These are phyloP conservation scores for Cheilinus undulatus DNA, from an alignment of 2,113 vertebrate species.

Conservation along the genomic window DNA sequence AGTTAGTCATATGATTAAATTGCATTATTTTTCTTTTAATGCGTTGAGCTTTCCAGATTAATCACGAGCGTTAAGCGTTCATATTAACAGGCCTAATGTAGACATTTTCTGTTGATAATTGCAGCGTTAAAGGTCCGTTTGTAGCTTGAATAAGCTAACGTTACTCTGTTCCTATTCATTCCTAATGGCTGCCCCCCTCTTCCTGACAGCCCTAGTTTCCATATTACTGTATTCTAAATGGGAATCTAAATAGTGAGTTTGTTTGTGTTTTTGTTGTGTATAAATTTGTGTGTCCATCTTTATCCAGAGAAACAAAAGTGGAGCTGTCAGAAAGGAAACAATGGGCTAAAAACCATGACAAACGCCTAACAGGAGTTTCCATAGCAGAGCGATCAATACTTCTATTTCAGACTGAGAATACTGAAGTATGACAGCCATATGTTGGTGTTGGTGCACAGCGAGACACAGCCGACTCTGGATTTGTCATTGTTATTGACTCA, in stretches of 20 bases:
- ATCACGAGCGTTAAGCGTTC: too few species aligned
- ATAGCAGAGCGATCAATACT: slow-evolving; percentile 63
- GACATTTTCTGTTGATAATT: too few species aligned
- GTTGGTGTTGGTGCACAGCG: slow-evolving; percentile 34
- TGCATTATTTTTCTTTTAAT: too few species aligned
- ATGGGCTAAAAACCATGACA: slow-evolving; percentile 43
- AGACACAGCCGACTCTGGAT: slow-evolving; percentile 51
- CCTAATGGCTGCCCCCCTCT: too few species aligned
- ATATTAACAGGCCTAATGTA: too few species aligned
- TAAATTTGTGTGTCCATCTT: slow-evolving; percentile 2
- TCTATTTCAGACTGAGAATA: slow-evolving; percentile 49
- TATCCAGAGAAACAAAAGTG: slow-evolving; percentile 15
- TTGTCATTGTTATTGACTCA: slow-evolving; percentile 67
- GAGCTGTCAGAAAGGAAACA: slow-evolving; percentile 52
- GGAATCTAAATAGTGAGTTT: neutral
- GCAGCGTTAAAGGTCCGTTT: too few species aligned
- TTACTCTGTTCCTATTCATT: too few species aligned
- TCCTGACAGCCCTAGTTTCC: too few species aligned
- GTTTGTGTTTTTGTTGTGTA: neutral
- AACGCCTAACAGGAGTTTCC: slow-evolving; percentile 54
- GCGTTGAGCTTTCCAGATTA: too few species aligned
- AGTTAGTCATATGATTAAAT: too few species aligned
- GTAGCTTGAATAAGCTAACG: too few species aligned
- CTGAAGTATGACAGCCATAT: slow-evolving; percentile 36
- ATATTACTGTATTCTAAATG: too few species aligned